phyloP scores from a whole-genome alignment of 2,113 vertebrate species.

The Rhipidura dahli region DNA sequence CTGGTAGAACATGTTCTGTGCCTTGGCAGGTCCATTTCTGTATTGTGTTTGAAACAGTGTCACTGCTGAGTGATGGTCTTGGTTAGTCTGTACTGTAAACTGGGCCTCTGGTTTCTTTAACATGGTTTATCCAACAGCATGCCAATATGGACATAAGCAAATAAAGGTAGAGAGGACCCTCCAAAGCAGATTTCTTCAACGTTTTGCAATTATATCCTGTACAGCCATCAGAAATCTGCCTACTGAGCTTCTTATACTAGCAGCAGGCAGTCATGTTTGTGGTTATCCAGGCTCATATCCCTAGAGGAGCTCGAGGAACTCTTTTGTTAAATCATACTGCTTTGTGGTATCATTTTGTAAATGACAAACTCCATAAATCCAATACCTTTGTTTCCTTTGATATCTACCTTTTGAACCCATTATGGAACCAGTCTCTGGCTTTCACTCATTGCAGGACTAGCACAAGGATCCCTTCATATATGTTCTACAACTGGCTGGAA shows the following conservation, averaged over 20 bases:
- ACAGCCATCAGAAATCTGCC: background rate
- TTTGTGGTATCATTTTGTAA: background rate
- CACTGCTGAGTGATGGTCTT: background rate
- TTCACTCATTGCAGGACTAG: background rate
- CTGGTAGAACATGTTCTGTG: background rate
- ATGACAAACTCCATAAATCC: background rate
- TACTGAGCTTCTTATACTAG: background rate
- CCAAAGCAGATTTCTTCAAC: background rate
- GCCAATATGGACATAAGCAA: background rate
- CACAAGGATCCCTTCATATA: accelerated
- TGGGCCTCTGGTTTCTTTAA: background rate
- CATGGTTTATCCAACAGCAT: background rate
- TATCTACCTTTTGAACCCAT: background rate
- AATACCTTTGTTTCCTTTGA: background rate
- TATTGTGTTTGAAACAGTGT: background rate
- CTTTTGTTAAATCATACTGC: background rate
- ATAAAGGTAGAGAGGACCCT: background rate
- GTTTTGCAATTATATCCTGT: background rate
- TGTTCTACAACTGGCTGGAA: background rate
- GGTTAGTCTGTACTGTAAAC: background rate
- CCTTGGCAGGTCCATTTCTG: background rate
- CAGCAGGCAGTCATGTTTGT: background rate
- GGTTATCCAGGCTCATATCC: background rate
- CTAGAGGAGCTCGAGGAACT: background rate
- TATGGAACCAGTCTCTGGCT: background rate